Percentiles rank a stretch among this genome's conserved stretches.
Evolutionary conservation across 2,888 invertebrate species (phyloP).

Genomic region (Congeria kusceri): DNA sequence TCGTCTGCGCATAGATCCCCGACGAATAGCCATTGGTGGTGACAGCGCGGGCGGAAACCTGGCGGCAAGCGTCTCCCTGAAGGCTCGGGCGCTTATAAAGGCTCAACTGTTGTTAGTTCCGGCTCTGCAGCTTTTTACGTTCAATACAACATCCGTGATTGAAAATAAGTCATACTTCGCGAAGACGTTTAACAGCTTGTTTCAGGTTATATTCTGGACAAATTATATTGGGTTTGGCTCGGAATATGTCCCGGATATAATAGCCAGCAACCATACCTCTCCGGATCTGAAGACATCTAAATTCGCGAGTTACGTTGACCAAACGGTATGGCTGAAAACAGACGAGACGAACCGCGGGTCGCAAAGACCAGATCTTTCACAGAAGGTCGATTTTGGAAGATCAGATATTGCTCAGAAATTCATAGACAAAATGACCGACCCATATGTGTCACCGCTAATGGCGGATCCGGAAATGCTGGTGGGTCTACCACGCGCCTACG

Average conservation of each 20-base stretch:
- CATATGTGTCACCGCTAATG: slow-evolving; percentile 54
- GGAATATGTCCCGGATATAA: slow-evolving; percentile 36
- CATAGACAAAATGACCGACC: slow-evolving; percentile 51
- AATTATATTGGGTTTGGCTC: slow-evolving; percentile 55
- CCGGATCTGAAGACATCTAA: slow-evolving; percentile 43
- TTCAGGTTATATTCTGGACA: slow-evolving; percentile 41
- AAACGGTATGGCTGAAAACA: slow-evolving; percentile 46
- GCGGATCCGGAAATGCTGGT: slow-evolving; percentile 46
- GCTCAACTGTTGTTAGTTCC: slow-evolving; percentile 60
- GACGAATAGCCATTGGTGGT: slow-evolving; percentile 70
- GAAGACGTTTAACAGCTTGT: slow-evolving; percentile 44
- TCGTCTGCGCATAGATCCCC: slow-evolving; percentile 64
- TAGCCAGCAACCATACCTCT: slow-evolving; percentile 51
- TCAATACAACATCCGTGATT: slow-evolving; percentile 52
- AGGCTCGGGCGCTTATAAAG: slow-evolving; percentile 48
- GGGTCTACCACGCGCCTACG: slow-evolving; percentile 57
- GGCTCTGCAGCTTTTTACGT: slow-evolving; percentile 55
- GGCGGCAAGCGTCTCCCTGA: slow-evolving; percentile 57
- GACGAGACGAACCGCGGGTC: slow-evolving; percentile 35
- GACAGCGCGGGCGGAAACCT: slow-evolving; percentile 71
- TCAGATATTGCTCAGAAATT: slow-evolving; percentile 64
- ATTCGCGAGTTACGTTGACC: slow-evolving; percentile 52
- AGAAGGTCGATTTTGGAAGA: slow-evolving; percentile 35
- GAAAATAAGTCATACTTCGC: slow-evolving; percentile 57
- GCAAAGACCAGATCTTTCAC: slow-evolving; percentile 16